These are phyloP conservation scores for Allygus modestus DNA, from an alignment of 2,888 invertebrate species.

Conservation along the genomic window DNA sequence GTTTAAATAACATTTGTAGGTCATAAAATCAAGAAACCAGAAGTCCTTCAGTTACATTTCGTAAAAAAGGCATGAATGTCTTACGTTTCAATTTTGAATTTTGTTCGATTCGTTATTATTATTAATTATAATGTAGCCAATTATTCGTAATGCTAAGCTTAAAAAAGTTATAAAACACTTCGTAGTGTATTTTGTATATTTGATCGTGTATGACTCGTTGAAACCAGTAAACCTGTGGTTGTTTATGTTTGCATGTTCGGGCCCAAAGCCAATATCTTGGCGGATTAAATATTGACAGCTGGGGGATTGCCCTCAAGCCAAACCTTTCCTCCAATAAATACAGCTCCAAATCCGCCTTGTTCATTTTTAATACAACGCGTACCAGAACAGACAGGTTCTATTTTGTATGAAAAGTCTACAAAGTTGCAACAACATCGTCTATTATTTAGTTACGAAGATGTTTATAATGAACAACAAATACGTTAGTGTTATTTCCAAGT, in stretches of 20 bases:
- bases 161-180: too few species aligned
- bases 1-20: too few species aligned
- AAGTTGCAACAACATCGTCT: not conserved
- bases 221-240: constrained; percentile 13
- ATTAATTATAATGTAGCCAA: too few species aligned
- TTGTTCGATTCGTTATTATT: too few species aligned
- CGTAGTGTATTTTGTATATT: too few species aligned
- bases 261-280: constrained; percentile 35
- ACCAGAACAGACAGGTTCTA: not conserved
- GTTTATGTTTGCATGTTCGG: constrained; percentile 40
- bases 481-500: not conserved
- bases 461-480: not conserved
- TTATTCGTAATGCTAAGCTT: too few species aligned
- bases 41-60: too few species aligned
- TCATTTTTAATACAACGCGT: constrained; percentile 1
- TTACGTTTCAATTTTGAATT: too few species aligned
- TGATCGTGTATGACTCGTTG: constrained; percentile 6
- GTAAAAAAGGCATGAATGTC: too few species aligned
- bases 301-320: constrained; percentile 22
- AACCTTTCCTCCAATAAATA: constrained; percentile 40
- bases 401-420: not conserved
- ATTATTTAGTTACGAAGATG: not conserved
- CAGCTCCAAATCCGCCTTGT: not conserved
- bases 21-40: too few species aligned
- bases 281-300: constrained; percentile 50